Percentiles rank a stretch among this genome's conserved stretches.
Conservation (phyloP, 2,113 vertebrate genomes). For the Dicerorhinus sumatrensis region DNA sequence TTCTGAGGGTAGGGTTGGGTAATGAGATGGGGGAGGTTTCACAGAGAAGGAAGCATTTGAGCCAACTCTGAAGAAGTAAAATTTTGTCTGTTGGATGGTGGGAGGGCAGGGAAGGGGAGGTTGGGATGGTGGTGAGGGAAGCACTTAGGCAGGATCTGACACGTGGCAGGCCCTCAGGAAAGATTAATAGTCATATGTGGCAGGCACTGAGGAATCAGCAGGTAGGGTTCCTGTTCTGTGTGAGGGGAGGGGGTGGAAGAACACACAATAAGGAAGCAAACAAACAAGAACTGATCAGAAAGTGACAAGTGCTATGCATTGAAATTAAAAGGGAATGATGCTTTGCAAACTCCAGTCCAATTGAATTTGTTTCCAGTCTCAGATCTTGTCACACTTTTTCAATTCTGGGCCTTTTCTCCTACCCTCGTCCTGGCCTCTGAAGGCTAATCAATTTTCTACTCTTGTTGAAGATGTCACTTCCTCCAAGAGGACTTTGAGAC, state of each 20-base stretch:
- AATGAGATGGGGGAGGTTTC: background rate
- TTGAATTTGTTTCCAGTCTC: background rate
- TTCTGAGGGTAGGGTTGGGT: background rate
- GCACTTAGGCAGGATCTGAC: background rate
- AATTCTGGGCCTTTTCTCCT: background rate
- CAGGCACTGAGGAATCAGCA: background rate
- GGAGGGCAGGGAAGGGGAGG: too few relatives aligned
- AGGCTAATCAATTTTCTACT: background rate
- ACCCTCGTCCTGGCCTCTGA: background rate
- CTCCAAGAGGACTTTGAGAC: background rate
- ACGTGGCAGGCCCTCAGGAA: background rate
- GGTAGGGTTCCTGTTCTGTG: background rate
- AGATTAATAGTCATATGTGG: background rate
- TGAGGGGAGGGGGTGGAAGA: background rate
- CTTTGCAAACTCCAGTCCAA: background rate
- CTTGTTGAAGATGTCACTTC: background rate
- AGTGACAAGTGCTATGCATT: background rate
- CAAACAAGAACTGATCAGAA: background rate
- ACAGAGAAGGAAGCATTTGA: background rate
- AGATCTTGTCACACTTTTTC: background rate
- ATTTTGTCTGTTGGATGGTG: constrained; percentile 27
- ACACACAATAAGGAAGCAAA: background rate
- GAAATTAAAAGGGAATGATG: constrained; percentile 23
- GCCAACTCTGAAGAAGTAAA: background rate
- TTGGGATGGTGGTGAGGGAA: background rate